A percentile compares a stretch with the other conserved stretches of the same genome.
Conservation (phyloP, 2,888 invertebrate genomes). For the Microplitis manilae region DNA sequence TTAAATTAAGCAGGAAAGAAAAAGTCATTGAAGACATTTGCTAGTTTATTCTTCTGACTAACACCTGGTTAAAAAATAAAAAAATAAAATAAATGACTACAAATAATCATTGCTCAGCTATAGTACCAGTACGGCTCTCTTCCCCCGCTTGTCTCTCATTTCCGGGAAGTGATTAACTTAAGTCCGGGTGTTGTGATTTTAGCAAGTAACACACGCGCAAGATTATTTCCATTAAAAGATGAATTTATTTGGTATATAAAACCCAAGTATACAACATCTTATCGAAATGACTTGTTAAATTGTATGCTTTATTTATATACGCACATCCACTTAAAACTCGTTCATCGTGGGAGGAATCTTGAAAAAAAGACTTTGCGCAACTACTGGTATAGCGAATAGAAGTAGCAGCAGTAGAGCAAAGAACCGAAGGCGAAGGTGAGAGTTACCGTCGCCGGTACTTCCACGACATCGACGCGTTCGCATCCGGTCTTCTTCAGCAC, state of each 20-base stretch:
- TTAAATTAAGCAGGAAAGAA: neutral
- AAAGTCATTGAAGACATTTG: neutral
- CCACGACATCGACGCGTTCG: slow-evolving; percentile 42
- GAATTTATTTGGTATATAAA: neutral
- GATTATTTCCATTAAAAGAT: slow-evolving; percentile 25
- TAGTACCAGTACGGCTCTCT: neutral
- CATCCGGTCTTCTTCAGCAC: slow-evolving; percentile 43
- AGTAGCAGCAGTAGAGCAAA: neutral
- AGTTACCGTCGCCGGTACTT: slow-evolving; percentile 17
- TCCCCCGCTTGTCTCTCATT: slow-evolving; percentile 31
- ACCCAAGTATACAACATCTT: slow-evolving; percentile 3
- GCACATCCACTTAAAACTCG: slow-evolving; percentile 17
- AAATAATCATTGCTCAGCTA: slow-evolving; percentile 21
- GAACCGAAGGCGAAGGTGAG: slow-evolving; percentile 29
- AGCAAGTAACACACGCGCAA: slow-evolving; percentile 16
- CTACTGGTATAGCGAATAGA: slow-evolving; percentile 10
- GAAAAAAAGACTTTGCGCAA: neutral
- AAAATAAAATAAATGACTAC: slow-evolving; percentile 27
- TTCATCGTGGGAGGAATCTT: slow-evolving; percentile 43
- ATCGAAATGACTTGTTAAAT: slow-evolving; percentile 4
- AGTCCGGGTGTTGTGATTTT: slow-evolving; percentile 37
- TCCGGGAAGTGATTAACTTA: slow-evolving; percentile 50
- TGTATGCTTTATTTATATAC: slow-evolving; percentile 6
- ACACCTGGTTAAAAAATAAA: slow-evolving; percentile 50
- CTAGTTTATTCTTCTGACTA: slow-evolving; percentile 45